Evolutionary conservation across 92 coral and sea anemone genomes (phyloP), one percentile per base, ranked within the genome.

Genomic region (Porites lobata): DNA sequence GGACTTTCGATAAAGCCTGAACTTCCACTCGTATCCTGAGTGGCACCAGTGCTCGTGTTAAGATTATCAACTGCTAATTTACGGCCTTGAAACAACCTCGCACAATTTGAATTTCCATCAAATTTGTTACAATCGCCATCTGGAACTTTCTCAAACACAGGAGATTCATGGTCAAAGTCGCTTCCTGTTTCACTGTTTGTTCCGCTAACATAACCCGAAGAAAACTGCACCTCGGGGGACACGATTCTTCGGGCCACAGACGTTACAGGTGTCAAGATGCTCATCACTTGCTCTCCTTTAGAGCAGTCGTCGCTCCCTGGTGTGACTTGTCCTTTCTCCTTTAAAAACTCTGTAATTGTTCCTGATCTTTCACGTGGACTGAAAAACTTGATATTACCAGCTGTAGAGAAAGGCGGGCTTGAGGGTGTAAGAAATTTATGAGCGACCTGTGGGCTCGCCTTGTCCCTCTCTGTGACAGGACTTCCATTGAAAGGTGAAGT

Each of bases 121-220:
- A 77, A 26, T 80, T 80, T 54, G 21, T 15, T 17, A 65, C 53
- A 38, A 22, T 82, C 8, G n/a, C 47, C 43, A 59, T 71, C 50
- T 38, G 47, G 47, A 38, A 38, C 47, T 38, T 38, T 10, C 61
- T 56, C 61, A 56, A 9, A 56, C 8, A 38, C 58, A 24, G 82
- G 71, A 17, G 71, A 38, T 79, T 19, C 85, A 3, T 50, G 54
- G 53, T 75, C 75, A 50, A 22, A 26, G 20, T 81, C 77, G 56
- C 83, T 69, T 50, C 69, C 78, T 64, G 80, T 71, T 64, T 58
- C 73, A 69, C 89, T 87, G 7, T 84, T 90, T 65, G 80, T 77
- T 62, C 79, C 92, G 65, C 85, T 87, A 1, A 75, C 85, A 65
- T 91, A 91, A 9, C 92, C 94, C 4, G 94, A 91, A 14, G 94